Conservation (phyloP, 2,888 invertebrate genomes). For the Drosophila suboccidentalis region DNA sequence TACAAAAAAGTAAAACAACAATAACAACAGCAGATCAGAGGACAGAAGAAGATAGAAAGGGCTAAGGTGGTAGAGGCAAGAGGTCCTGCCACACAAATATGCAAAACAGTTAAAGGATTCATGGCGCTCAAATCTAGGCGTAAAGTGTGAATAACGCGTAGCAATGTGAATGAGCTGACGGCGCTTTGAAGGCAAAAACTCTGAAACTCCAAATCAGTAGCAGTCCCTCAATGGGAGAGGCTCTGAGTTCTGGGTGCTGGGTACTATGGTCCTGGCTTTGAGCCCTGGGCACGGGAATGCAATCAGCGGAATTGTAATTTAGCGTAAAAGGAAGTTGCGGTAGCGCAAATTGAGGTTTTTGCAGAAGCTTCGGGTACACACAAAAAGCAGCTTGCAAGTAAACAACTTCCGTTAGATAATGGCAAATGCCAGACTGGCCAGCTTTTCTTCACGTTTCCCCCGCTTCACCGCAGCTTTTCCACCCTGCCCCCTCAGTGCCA, state of each 20-base stretch:
- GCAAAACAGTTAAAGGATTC: slow-evolving; percentile 80
- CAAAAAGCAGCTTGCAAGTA: slow-evolving; percentile 59
- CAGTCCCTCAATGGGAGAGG: slow-evolving; percentile 1
- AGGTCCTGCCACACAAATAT: slow-evolving; percentile 68
- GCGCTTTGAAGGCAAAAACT: slow-evolving; percentile 51
- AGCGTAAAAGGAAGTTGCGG: slow-evolving; percentile 81
- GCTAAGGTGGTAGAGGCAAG: neutral
- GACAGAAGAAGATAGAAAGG: neutral
- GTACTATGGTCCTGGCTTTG: slow-evolving; percentile 8
- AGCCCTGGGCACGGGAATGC: slow-evolving; percentile 68
- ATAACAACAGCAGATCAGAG: slow-evolving; percentile 34
- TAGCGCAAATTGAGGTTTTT: slow-evolving; percentile 71
- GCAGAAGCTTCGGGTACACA: slow-evolving; percentile 33
- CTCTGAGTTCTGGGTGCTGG: slow-evolving; percentile 13
- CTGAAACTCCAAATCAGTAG: slow-evolving; percentile 17
- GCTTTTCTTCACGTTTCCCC: slow-evolving; percentile 22
- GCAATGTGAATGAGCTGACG: slow-evolving; percentile 74
- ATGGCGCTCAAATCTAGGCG: slow-evolving; percentile 80
- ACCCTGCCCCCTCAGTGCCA: slow-evolving; percentile 10
- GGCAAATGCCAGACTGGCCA: slow-evolving; percentile 61
- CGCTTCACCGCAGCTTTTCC: neutral
- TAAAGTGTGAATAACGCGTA: slow-evolving; percentile 77
- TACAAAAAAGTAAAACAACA: slow-evolving; percentile 55
- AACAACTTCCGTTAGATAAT: slow-evolving; percentile 79
- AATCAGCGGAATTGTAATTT: slow-evolving; percentile 85